Percentiles rank a stretch among this genome's conserved stretches.
Evolutionary conservation across 1,140 invertebrate species (phyloP).

Genomic region (Vanessa tameamea): DNA sequence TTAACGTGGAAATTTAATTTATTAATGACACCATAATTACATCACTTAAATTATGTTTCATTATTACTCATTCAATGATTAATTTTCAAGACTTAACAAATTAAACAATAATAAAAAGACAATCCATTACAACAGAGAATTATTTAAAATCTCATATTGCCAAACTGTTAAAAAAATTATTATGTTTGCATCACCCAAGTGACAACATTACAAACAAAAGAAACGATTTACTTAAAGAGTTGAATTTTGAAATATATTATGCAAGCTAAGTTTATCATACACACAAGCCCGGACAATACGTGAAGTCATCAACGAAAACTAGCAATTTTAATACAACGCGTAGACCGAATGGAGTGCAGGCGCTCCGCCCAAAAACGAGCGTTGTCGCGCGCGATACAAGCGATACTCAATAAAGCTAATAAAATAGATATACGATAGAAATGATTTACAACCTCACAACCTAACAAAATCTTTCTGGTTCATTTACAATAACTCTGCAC

Average conservation of each 20-base stretch:
- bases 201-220: conserved; percentile 49
- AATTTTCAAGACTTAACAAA: conserved; percentile 51
- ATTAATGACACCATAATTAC: conserved; percentile 74
- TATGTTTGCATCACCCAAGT: conserved; percentile 47
- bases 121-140: conserved; percentile 64
- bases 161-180: conserved; percentile 52
- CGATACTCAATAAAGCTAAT: conserved; percentile 74
- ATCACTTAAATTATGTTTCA: conserved; percentile 72
- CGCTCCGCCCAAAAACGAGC: conserved; percentile 42
- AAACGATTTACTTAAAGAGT: conserved; percentile 44
- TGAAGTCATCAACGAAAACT: conserved; percentile 44
- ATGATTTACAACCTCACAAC: conserved; percentile 80
- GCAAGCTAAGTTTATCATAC: conserved; percentile 60
- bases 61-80: conserved; percentile 65
- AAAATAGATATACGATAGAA: conserved; percentile 75
- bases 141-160: conserved; percentile 53
- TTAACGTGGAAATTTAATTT: conserved; percentile 76
- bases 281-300: conserved; percentile 42
- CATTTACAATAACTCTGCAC: conserved; percentile 62
- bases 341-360: conserved; percentile 36
- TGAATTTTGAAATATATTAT: conserved; percentile 56
- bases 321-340: conserved; percentile 62
- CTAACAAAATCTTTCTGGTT: conserved; percentile 70
- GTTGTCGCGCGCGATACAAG: conserved; percentile 46
- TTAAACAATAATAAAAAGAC: conserved; percentile 56